Evolutionary conservation across 2,888 invertebrate genomes (phyloP).

Genomic region (Aethes cnicana): DNA sequence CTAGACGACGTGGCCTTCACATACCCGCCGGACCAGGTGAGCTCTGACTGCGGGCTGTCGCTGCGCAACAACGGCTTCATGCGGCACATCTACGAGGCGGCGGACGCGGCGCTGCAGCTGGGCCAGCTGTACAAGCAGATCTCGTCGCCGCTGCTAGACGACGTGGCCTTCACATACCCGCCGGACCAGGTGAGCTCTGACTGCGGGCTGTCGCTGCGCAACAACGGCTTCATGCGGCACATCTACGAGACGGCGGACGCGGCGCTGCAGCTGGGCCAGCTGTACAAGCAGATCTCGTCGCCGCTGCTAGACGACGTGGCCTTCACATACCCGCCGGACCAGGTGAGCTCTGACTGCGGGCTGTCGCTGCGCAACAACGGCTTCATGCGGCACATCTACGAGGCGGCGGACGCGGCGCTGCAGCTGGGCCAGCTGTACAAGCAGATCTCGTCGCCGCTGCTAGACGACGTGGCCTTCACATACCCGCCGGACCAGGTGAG

Average conservation of each 20-base stretch:
- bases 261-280: constrained; percentile 84
- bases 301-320: constrained; percentile 85
- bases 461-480: too few species aligned
- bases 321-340: constrained; percentile 83
- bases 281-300: constrained; percentile 86
- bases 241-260: constrained; percentile 89
- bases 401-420: too few species aligned
- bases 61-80: constrained; percentile 86
- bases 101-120: constrained; percentile 86
- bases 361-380: too few species aligned
- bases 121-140: constrained; percentile 86
- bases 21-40: constrained; percentile 82
- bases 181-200: constrained; percentile 66
- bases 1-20: constrained; percentile 85
- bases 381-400: too few species aligned
- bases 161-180: constrained; percentile 85
- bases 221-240: constrained; percentile 85
- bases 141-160: constrained; percentile 85
- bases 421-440: too few species aligned
- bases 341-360: constrained; percentile 55
- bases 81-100: constrained; percentile 87
- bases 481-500: too few species aligned
- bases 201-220: constrained; percentile 81
- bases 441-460: too few species aligned
- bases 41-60: constrained; percentile 63